Evolutionary conservation across 2,888 invertebrate genomes (phyloP), one percentile per base, ranked within the genome.

Genomic region (Tachina fera): DNA sequence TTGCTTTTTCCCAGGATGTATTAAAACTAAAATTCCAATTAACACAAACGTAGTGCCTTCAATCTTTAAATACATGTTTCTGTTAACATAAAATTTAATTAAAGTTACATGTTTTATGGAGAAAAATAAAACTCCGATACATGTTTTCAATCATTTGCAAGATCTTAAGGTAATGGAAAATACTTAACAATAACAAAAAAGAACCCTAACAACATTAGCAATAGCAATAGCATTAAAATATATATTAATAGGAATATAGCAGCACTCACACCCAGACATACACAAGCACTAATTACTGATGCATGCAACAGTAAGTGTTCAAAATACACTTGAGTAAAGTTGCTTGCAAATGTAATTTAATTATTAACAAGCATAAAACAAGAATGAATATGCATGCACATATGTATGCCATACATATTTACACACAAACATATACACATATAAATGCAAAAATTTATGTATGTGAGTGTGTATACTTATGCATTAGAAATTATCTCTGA

Each of bases 341-440:
- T 78, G 78, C 63, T 79, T 65, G 78, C 70, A 85, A 85, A 85
- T 82, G 82, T 85, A 78, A 85, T 85, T 85, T 85, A 85, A 85
- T 85, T 85, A 85, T 85, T 82, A 79, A 85, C 85, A 85, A 82
- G 58, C 82, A 78, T 82, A 75, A 85, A 78, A 81, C 82, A 78
- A 85, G 68, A 68, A 60, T 43, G 79, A 58, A 70, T 65, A 19
- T 16, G 8, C 4, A 31, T 31, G n/a, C n/a, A n/a, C n/a, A n/a
- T n/a, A n/a, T n/a, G 4, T 31, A 31, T 31, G 3, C 31, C 31
- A 31, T 31, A 67, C 19, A 47, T n/a, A n/a, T n/a, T n/a, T n/a
- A n/a, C n/a, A n/a, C n/a, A n/a, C n/a, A n/a, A n/a, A n/a, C n/a
- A n/a, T n/a, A n/a, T n/a, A n/a, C n/a, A 6, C 1, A 49, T 39